Percentiles rank a stretch among this genome's conserved stretches.
Evolutionary conservation across 2,797 vertebrate species (phyloP).

Genomic region (Pogonophryne albipinna): DNA sequence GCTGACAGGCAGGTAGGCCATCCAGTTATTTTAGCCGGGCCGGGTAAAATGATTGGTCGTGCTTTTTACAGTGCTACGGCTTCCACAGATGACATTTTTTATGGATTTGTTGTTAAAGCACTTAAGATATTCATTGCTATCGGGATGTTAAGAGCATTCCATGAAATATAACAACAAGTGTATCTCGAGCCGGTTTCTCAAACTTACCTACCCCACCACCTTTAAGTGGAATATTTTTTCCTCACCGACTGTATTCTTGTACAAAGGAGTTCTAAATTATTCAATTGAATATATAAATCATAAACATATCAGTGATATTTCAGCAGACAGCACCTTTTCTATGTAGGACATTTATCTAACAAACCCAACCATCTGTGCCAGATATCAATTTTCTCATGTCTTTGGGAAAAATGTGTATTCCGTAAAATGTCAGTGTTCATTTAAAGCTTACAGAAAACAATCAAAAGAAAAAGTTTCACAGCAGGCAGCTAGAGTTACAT

Average conservation of each 20-base stretch:
- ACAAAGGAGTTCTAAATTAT: constrained; percentile 11
- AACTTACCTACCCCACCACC: no score
- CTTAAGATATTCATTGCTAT: no score
- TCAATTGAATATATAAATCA: constrained; percentile 23
- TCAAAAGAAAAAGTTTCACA: constrained; percentile 12
- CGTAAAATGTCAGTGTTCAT: constrained; percentile 27
- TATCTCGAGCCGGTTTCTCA: no score
- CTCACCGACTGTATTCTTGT: background rate
- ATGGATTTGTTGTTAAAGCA: no score
- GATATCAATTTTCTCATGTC: constrained; percentile 37
- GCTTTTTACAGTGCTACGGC: no score
- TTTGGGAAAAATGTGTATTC: constrained; percentile 22
- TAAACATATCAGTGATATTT: constrained; percentile 24
- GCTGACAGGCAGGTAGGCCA: no score
- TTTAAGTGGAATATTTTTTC: background rate
- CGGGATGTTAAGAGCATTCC: no score
- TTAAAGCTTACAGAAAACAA: constrained; percentile 34
- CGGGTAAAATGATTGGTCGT: no score
- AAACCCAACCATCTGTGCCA: constrained; percentile 21
- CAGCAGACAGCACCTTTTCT: constrained; percentile 29
- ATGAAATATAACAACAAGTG: no score
- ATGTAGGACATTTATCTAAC: constrained; percentile 50
- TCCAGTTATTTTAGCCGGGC: no score
- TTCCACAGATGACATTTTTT: no score
- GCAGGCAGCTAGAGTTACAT: constrained; percentile 21